Evolutionary conservation across 1,140 invertebrate genomes (phyloP).

Genomic region (Dreissena polymorpha): DNA sequence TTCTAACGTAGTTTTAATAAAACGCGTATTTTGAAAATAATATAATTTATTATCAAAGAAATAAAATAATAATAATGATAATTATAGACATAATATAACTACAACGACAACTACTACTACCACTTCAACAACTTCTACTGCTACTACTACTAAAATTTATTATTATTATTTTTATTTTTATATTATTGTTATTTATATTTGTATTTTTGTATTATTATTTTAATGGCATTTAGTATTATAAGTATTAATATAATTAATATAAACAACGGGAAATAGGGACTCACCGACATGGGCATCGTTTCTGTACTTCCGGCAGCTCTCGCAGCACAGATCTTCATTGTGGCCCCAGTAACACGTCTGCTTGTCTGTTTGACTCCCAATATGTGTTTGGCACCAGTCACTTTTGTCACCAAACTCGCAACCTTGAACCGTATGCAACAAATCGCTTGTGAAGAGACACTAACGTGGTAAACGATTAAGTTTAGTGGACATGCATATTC

Average conservation of each 20-base stretch:
- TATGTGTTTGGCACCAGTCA: constrained; percentile 50
- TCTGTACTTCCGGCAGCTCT: constrained; percentile 29
- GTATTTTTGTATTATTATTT: too few species aligned
- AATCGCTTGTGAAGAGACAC: neutral
- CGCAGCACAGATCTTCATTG: constrained; percentile 50
- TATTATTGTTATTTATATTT: too few species aligned
- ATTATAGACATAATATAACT: too few species aligned
- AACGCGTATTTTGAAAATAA: too few species aligned
- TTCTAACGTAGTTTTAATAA: too few species aligned
- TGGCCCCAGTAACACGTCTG: constrained; percentile 47
- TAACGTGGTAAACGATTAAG: neutral
- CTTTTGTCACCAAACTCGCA: constrained; percentile 52
- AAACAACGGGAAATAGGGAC: neutral
- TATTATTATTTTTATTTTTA: too few species aligned
- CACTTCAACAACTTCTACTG: too few species aligned
- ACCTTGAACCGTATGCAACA: neutral
- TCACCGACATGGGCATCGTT: constrained; percentile 38
- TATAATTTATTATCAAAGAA: too few species aligned
- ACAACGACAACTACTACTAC: too few species aligned
- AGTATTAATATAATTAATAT: neutral
- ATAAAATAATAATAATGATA: too few species aligned
- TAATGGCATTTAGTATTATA: too few species aligned
- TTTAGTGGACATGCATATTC: neutral
- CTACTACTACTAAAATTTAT: too few species aligned
- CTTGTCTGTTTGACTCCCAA: constrained; percentile 11